Evolutionary conservation across 2,113 vertebrate species (phyloP).

Genomic region (Sceloporus tristichus): DNA sequence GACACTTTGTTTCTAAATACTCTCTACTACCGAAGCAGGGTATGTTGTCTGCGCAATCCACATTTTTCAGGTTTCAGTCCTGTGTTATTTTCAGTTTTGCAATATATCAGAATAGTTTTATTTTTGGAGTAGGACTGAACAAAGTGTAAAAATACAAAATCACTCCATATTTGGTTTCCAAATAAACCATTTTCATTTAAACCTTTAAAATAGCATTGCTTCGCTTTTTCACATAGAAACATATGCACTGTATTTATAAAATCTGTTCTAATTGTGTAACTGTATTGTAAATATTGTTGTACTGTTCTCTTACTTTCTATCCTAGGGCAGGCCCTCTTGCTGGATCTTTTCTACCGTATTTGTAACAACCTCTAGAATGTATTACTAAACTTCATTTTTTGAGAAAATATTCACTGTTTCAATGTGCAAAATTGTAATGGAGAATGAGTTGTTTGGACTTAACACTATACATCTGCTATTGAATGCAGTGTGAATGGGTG

Average conservation of each 20-base stretch:
- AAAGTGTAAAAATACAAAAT: conserved; percentile 60
- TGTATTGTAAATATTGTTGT: conserved; percentile 83
- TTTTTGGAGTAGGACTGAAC: conserved; percentile 5
- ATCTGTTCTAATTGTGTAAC: conserved; percentile 84
- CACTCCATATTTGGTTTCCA: neutral
- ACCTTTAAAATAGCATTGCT: conserved; percentile 61
- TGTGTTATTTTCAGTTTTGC: neutral
- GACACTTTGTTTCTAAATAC: neutral
- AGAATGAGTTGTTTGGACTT: conserved; percentile 74
- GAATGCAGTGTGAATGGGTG: conserved; percentile 69
- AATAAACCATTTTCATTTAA: conserved; percentile 25
- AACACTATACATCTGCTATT: conserved; percentile 69
- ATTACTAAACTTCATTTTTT: conserved; percentile 73
- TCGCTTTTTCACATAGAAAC: conserved; percentile 81
- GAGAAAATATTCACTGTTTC: conserved; percentile 68
- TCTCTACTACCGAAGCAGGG: conserved; percentile 34
- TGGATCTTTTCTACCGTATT: conserved; percentile 78
- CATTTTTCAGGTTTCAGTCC: conserved; percentile 58
- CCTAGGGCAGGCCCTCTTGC: conserved; percentile 85
- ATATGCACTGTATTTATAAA: conserved; percentile 94
- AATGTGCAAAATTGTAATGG: conserved; percentile 78
- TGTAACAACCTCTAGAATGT: conserved; percentile 75
- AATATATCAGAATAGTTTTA: neutral
- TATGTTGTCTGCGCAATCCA: conserved; percentile 41
- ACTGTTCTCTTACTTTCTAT: conserved; percentile 70